Conservation (phyloP, 1,140 invertebrate species). For the Bombus huntii region DNA sequence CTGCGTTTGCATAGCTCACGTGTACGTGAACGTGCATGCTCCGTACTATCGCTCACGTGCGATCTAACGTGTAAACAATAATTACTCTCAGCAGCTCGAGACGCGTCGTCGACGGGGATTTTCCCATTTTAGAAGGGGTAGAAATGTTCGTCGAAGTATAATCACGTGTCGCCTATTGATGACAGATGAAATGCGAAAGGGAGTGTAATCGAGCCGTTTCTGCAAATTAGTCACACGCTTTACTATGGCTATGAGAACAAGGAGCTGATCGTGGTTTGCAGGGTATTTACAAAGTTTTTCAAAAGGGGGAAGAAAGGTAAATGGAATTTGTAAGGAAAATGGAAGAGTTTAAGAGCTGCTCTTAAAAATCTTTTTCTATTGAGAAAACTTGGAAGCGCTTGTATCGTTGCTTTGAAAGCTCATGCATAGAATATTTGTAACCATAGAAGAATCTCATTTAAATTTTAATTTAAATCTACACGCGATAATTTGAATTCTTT, state of each 20-base stretch:
- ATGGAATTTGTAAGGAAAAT: neutral
- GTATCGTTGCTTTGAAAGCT: too few relatives aligned
- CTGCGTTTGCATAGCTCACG: conserved; percentile 36
- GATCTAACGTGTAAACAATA: conserved; percentile 54
- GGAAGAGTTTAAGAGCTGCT: neutral
- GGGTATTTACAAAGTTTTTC: neutral
- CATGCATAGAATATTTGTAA: too few relatives aligned
- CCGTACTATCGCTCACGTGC: conserved; percentile 25
- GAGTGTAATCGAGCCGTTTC: neutral
- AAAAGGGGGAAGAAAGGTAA: neutral
- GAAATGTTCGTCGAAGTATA: neutral
- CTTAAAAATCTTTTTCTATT: neutral
- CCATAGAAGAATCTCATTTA: too few relatives aligned
- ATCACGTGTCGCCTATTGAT: conserved; percentile 12
- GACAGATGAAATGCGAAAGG: neutral
- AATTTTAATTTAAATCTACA: too few relatives aligned
- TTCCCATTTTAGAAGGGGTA: neutral
- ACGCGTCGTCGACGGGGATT: neutral
- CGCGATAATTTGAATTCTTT: too few relatives aligned
- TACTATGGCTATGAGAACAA: neutral
- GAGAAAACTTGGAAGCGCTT: too few relatives aligned
- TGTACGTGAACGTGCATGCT: conserved; percentile 37
- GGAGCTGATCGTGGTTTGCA: neutral
- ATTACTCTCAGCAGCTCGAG: conserved; percentile 9
- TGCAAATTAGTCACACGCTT: neutral